phyloP scores from a whole-genome alignment of 2,888 invertebrate genomes.

The Ennomos fuscantarius region DNA sequence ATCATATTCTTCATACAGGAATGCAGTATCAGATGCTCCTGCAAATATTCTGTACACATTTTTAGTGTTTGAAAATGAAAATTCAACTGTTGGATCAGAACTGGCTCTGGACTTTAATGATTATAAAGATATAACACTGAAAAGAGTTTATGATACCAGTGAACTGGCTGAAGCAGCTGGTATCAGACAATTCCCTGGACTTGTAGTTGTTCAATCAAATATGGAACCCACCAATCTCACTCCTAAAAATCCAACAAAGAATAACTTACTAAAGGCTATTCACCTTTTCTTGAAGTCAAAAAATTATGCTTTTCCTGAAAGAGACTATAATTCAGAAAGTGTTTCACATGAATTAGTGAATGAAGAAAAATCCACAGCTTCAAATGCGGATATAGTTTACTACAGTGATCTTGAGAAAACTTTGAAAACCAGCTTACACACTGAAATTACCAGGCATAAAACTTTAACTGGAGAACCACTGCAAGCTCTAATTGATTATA shows the following conservation, averaged over 20 bases:
- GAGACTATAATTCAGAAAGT: constrained; percentile 42
- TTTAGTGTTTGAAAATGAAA: constrained; percentile 87
- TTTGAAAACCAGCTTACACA: constrained; percentile 91
- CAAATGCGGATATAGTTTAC: constrained; percentile 87
- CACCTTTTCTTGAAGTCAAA: constrained; percentile 78
- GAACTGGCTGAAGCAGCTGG: constrained; percentile 76
- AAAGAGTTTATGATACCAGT: constrained; percentile 85
- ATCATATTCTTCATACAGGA: constrained; percentile 73
- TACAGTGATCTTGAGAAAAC: constrained; percentile 95
- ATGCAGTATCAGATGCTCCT: constrained; percentile 83
- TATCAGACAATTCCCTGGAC: constrained; percentile 80
- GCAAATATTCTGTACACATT: constrained; percentile 83
- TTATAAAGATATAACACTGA: constrained; percentile 83
- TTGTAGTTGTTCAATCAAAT: constrained; percentile 79
- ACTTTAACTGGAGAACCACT: constrained; percentile 89
- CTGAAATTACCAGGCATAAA: constrained; percentile 91
- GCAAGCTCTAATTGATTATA: constrained; percentile 89
- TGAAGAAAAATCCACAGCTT: constrained; percentile 40
- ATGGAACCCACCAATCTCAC: constrained; percentile 65
- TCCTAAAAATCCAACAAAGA: constrained; percentile 69
- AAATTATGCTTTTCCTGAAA: constrained; percentile 71
- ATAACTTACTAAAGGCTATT: constrained; percentile 78
- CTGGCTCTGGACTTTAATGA: constrained; percentile 87
- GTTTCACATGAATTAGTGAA: constrained; percentile 41
- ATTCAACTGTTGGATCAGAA: constrained; percentile 87